phyloP scores from a whole-genome alignment of 1,140 invertebrate genomes.

The Neotoxoptera formosana region DNA sequence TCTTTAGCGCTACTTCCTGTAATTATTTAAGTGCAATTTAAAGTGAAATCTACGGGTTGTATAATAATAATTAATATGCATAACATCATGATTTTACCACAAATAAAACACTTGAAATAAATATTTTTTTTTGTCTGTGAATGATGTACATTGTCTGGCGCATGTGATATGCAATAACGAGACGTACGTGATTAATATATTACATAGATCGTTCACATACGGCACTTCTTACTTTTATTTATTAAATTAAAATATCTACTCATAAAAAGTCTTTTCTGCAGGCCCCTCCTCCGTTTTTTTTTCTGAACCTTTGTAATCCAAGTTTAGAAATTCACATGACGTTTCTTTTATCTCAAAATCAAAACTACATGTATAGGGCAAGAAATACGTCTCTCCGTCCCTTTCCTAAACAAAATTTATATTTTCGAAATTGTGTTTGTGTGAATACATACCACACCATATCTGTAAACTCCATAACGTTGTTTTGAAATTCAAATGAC shows the following conservation, averaged over 20 bases:
- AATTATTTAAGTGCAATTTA: background rate
- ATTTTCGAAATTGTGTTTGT: too few relatives aligned
- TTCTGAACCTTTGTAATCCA: background rate
- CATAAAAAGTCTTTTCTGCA: accelerated
- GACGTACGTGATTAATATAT: background rate
- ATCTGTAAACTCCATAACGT: too few relatives aligned
- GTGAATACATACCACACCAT: too few relatives aligned
- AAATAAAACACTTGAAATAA: background rate
- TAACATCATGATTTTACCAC: background rate
- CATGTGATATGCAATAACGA: background rate
- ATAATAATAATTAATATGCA: background rate
- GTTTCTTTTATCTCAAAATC: background rate
- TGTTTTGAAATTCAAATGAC: too few relatives aligned
- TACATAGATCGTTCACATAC: background rate
- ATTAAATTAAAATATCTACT: background rate
- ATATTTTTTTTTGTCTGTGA: background rate
- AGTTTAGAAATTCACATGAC: background rate
- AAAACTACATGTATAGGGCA: background rate
- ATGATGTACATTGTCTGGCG: background rate
- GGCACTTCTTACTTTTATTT: background rate
- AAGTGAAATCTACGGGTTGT: background rate
- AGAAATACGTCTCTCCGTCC: too few relatives aligned
- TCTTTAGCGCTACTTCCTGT: background rate
- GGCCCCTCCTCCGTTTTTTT: too few relatives aligned
- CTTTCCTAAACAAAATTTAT: background rate